These are phyloP conservation scores for Drosophila helvetica DNA, from an alignment of 2,888 invertebrate species.

Conservation along the genomic window DNA sequence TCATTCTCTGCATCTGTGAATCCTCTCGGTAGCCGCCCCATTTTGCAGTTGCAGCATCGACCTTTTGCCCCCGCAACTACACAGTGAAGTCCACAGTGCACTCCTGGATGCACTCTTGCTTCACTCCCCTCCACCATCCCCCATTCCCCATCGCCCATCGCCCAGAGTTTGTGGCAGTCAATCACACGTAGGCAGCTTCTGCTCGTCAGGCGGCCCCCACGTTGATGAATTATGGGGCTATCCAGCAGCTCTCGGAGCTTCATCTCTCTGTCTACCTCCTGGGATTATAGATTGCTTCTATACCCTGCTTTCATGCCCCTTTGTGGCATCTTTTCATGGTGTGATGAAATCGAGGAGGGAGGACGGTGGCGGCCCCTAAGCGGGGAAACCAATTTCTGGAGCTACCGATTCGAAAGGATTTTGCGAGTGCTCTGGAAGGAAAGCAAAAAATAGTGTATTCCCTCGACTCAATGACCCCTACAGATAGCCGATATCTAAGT, in stretches of 20 bases:
- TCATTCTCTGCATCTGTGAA: not conserved
- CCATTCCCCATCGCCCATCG: too few species aligned
- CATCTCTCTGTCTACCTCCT: constrained; percentile 25
- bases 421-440: not conserved
- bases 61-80: constrained; percentile 10
- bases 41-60: constrained; percentile 32
- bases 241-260: constrained; percentile 16
- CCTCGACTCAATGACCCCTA: not conserved
- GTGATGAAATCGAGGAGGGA: constrained; percentile 16
- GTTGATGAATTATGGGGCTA: constrained; percentile 61
- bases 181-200: constrained; percentile 67
- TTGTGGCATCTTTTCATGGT: constrained; percentile 12
- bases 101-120: not conserved
- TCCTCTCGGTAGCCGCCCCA: constrained; percentile 19
- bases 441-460: not conserved
- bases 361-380: not conserved
- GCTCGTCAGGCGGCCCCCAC: constrained; percentile 39
- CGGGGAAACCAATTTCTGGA: constrained; percentile 42
- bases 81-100: not conserved
- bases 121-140: too few species aligned
- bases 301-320: constrained; percentile 17
- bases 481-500: constrained; percentile 19
- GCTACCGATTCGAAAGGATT: constrained; percentile 26
- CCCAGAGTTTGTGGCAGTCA: constrained; percentile 50
- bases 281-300: constrained; percentile 23